Conservation (phyloP, 2,797 vertebrate species). For the Paguma larvata region DNA sequence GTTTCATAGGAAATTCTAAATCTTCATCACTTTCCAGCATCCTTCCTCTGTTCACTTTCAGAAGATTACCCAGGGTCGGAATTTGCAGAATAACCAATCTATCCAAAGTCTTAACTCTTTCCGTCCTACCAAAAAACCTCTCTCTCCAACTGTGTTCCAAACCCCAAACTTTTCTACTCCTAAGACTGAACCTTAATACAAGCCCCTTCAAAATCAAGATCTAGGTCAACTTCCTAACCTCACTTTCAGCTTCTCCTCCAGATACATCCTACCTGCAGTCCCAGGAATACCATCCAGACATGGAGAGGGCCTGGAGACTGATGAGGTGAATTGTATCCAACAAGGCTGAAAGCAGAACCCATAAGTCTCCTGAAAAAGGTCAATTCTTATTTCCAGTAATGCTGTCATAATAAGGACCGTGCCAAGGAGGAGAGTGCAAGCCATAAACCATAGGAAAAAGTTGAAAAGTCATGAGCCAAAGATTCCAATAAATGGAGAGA, state of each 20-base stretch:
- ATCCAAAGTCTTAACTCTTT: not conserved
- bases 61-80: not conserved
- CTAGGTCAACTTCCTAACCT: not conserved
- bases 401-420: slow-evolving; percentile 10
- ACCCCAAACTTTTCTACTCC: not conserved
- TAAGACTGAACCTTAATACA: not conserved
- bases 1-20: slow-evolving; percentile 32
- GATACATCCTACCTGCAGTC: not conserved
- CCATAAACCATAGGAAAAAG: not conserved
- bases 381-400: slow-evolving; percentile 8
- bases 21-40: slow-evolving; percentile 9
- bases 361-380: not conserved
- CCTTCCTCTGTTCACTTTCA: slow-evolving; percentile 42
- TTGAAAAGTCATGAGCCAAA: slow-evolving; percentile 11
- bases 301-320: not conserved
- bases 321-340: not conserved
- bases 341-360: not conserved
- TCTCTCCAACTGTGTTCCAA: not conserved
- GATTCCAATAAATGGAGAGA: not conserved
- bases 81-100: not conserved
- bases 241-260: not conserved
- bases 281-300: not conserved
- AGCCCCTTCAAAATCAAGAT: slow-evolving; percentile 30
- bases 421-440: not conserved
- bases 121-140: not conserved